These are phyloP conservation scores for Phalacrocorax carbo DNA, from an alignment of 2,113 vertebrate genomes.

Conservation along the genomic window DNA sequence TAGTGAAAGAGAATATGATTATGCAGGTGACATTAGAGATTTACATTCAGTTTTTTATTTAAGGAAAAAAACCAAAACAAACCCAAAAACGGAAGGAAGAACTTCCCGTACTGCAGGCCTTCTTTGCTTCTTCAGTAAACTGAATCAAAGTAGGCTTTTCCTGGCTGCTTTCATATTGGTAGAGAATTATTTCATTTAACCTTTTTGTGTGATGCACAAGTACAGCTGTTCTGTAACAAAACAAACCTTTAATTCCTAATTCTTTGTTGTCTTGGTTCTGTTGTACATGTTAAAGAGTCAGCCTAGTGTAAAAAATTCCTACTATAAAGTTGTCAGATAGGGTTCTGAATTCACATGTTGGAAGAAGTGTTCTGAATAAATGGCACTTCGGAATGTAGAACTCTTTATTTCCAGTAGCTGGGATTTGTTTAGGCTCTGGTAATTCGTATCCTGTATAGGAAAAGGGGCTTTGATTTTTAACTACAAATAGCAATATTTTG, in stretches of 20 bases:
- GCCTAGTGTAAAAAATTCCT: neutral
- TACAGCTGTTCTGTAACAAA: neutral
- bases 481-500: rapidly evolving
- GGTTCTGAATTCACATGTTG: neutral
- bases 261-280: neutral
- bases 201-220: neutral
- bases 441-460: neutral
- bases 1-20: neutral
- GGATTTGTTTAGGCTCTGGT: neutral
- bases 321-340: neutral
- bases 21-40: neutral
- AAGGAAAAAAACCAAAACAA: no score
- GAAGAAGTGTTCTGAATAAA: neutral
- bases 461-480: neutral
- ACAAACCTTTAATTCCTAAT: neutral
- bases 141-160: neutral
- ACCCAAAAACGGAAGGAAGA: neutral
- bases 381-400: neutral
- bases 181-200: neutral
- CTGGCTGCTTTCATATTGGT: neutral
- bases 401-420: neutral
- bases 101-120: neutral
- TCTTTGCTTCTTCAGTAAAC: neutral
- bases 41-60: neutral
- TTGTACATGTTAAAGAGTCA: neutral